Evolutionary conservation across 2,888 invertebrate genomes (phyloP), one percentile per base, ranked within the genome.

Genomic region (Agrotis puta): DNA sequence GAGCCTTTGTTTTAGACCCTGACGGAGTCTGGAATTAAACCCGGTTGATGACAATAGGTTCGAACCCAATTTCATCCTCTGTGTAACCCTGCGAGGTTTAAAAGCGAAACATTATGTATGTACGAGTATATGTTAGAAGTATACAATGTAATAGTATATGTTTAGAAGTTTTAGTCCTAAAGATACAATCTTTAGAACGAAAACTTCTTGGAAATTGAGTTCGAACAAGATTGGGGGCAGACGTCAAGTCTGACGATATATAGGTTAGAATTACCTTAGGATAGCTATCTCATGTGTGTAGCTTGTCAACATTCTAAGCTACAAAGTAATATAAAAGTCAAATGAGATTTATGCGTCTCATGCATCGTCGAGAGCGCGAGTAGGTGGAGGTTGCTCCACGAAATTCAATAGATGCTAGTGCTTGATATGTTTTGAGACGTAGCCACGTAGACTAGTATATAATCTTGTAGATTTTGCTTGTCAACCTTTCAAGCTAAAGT

Each of bases 271-370:
- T 45, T n/a, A 43, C n/a, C 24, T 7, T 22, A 75, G 45, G 6
- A 51, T 14, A 75, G 22, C 43, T 39, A 24, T 50, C 39, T 51
- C 13, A 75, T 24, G 9, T 57, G 24, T 39, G 54, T 27, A 18
- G 24, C 74, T 58, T 67, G 58, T 59, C 77, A 76, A 73, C 9
- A 58, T 75, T 50, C n/a, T 56, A n/a, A 18, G 33, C 22, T 33
- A 22, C 9, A 47, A n/a, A n/a, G 58, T 53, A 24, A 73, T 58
- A 67, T 67, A 33, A 48, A 76, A 67, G 58, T 77, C 54, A 56
- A 45, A 77, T 77, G 24, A 61, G 59, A 77, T 75, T 50, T 67
- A 68, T 56, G 54, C 27, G 43, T 59, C 48, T 45, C 59, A 48
- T 67, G 43, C 69, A 54, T 14, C 54, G 24, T 33, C 16, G 22